Evolutionary conservation across 2,113 vertebrate species (phyloP).

Genomic region (Pituophis catenifer): DNA sequence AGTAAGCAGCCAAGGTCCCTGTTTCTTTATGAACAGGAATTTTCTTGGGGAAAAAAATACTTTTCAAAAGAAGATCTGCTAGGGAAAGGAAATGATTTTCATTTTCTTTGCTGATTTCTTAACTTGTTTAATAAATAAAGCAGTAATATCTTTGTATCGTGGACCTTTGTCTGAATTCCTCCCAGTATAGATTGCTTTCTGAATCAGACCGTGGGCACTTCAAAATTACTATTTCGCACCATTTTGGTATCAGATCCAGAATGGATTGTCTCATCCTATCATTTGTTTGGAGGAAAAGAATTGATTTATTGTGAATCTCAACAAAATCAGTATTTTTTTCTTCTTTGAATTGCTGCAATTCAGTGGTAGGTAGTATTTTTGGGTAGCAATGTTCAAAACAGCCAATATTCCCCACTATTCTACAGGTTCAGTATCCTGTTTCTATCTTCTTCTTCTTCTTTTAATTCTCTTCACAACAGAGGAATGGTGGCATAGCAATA

Average conservation of each 20-base stretch:
- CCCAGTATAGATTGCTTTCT: neutral
- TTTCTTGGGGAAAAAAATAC: neutral
- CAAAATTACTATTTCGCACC: neutral
- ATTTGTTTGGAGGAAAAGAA: neutral
- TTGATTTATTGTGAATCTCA: no score
- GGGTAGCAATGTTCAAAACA: no score
- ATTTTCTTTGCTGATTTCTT: neutral
- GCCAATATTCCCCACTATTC: no score
- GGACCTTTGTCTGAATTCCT: neutral
- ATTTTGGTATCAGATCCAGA: neutral
- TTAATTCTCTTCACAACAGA: no score
- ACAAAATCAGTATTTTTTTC: no score
- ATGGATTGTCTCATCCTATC: neutral
- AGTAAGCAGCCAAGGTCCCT: no score
- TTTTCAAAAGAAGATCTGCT: neutral
- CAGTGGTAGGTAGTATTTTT: no score
- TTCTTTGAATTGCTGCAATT: no score
- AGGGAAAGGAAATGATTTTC: neutral
- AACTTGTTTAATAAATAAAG: neutral
- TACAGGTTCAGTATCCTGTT: no score
- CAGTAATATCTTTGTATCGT: neutral
- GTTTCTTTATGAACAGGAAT: neutral
- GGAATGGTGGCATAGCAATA: no score
- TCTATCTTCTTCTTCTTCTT: no score
- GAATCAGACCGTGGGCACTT: neutral